Evolutionary conservation across 2,113 vertebrate genomes (phyloP).

Genomic region (Capricornis sumatraensis): DNA sequence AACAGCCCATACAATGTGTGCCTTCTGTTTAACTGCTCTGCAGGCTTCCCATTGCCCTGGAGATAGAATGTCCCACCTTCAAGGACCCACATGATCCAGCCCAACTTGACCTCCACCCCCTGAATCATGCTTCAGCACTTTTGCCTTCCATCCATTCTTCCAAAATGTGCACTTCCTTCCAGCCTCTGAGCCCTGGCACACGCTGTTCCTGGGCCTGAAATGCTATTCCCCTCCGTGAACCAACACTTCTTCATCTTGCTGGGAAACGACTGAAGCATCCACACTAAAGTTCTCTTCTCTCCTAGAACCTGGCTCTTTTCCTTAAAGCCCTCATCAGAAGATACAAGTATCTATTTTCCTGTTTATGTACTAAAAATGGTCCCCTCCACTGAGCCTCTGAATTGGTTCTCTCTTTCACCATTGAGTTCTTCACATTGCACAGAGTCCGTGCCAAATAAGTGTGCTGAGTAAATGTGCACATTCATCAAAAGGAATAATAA

Average conservation of each 20-base stretch:
- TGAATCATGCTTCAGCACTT: neutral
- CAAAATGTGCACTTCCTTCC: fast-evolving
- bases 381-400: neutral
- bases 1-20: neutral
- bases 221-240: fast-evolving
- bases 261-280: fast-evolving
- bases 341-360: neutral
- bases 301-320: neutral
- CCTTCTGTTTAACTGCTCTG: too few relatives aligned
- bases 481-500: fast-evolving
- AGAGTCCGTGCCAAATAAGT: neutral
- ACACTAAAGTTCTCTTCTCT: too few relatives aligned
- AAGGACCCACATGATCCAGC: fast-evolving
- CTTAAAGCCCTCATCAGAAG: neutral
- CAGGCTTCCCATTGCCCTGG: neutral
- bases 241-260: neutral
- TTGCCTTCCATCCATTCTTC: neutral
- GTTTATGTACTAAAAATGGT: too few relatives aligned
- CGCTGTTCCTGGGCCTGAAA: neutral
- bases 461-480: fast-evolving
- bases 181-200: neutral
- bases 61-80: neutral
- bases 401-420: fast-evolving
- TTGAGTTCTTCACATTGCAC: fast-evolving
- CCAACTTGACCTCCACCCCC: too few relatives aligned